A percentile compares a stretch with the other conserved stretches of the same genome.
phyloP scores from a whole-genome alignment of 2,113 vertebrate species.

The Eulacestoma nigropectus region DNA sequence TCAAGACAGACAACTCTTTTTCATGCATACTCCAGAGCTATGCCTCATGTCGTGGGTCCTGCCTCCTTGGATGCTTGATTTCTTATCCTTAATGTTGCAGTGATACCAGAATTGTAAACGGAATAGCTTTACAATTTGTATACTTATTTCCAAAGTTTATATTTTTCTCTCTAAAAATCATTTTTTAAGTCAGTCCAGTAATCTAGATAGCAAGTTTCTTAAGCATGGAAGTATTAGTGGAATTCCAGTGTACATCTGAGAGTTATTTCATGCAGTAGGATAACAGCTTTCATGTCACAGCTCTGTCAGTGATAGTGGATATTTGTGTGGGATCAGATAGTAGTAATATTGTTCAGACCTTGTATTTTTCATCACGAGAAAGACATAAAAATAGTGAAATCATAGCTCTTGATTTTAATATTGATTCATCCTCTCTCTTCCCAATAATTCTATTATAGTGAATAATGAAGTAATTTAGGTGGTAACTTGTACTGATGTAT shows the following conservation, averaged over 20 bases:
- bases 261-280: background rate
- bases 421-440: conserved; percentile 7
- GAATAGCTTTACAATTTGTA: background rate
- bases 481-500: background rate
- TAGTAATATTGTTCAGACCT: background rate
- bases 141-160: background rate
- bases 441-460: background rate
- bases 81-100: conserved; percentile 31
- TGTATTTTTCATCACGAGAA: background rate
- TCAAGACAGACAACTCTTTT: background rate
- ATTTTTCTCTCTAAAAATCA: background rate
- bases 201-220: background rate
- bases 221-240: background rate
- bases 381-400: background rate
- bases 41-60: background rate
- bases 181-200: background rate
- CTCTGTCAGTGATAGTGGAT: background rate
- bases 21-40: background rate
- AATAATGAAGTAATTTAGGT: conserved; percentile 20
- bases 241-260: background rate
- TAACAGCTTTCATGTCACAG: background rate
- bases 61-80: conserved; percentile 56
- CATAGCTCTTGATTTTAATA: background rate
- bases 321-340: background rate
- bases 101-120: background rate